Conservation (phyloP, 2,113 vertebrate genomes). For the Tachycineta bicolor region DNA sequence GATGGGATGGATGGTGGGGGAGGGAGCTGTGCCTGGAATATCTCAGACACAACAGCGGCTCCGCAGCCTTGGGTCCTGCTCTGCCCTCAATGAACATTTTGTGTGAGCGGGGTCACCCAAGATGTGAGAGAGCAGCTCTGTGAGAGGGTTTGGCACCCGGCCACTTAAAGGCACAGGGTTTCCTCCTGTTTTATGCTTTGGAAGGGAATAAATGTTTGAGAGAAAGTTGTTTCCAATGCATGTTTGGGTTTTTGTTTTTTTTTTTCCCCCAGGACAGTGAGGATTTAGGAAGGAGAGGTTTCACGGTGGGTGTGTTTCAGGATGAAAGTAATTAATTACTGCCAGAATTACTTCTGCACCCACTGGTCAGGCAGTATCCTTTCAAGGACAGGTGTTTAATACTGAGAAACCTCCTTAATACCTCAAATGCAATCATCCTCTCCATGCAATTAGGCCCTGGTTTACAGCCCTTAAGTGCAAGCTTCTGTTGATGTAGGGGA, state of each 20-base stretch:
- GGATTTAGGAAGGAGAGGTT: not conserved
- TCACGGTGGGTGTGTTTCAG: not conserved
- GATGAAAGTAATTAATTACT: not conserved
- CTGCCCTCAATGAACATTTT: slow-evolving; percentile 24
- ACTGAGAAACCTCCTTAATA: not conserved
- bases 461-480: slow-evolving; percentile 6
- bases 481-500: not conserved
- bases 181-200: not conserved
- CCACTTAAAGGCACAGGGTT: slow-evolving; percentile 7
- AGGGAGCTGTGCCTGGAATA: not conserved
- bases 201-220: not conserved
- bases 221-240: not conserved
- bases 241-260: not conserved
- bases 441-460: not conserved
- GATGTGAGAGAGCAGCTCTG: not conserved
- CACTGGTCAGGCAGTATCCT: not conserved
- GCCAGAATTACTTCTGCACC: not conserved
- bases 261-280: not conserved
- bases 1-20: not conserved
- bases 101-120: not conserved
- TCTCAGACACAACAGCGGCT: slow-evolving; percentile 31
- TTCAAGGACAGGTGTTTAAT: slow-evolving; percentile 36
- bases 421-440: not conserved
- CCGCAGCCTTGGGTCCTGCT: not conserved
- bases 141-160: not conserved